phyloP scores from a whole-genome alignment of 2,797 vertebrate species.

The Tympanoctomys barrerae region DNA sequence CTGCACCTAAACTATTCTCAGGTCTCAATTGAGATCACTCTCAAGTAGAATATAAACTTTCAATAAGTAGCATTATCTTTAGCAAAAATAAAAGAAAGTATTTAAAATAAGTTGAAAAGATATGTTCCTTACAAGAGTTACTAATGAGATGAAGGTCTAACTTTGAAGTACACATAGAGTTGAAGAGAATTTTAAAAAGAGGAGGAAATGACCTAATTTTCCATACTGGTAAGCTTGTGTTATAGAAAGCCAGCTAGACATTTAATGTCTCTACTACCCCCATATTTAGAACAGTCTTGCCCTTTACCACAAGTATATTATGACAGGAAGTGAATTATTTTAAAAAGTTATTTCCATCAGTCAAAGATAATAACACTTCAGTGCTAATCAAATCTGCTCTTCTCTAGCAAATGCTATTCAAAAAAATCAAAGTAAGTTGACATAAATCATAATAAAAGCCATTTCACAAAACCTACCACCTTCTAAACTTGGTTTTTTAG shows the following conservation, averaged over 20 bases:
- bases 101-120: conserved; percentile 18
- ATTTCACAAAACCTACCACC: not conserved
- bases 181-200: not conserved
- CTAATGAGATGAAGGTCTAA: not conserved
- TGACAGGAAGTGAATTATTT: conserved; percentile 24
- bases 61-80: conserved; percentile 28
- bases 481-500: not conserved
- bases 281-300: not conserved
- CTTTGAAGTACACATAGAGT: not conserved
- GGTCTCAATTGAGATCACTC: not conserved
- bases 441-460: not conserved
- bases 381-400: not conserved
- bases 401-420: not conserved
- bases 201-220: conserved; percentile 27
- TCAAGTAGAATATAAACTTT: conserved; percentile 19
- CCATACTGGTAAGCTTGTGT: not conserved
- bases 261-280: not conserved
- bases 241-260: not conserved
- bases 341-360: not conserved
- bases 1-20: conserved; percentile 7
- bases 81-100: not conserved
- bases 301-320: conserved; percentile 5
- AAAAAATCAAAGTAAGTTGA: not conserved
- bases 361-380: conserved; percentile 24
- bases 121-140: not conserved